phyloP scores from a whole-genome alignment of 2,888 invertebrate genomes.

The Ophion costatus region DNA sequence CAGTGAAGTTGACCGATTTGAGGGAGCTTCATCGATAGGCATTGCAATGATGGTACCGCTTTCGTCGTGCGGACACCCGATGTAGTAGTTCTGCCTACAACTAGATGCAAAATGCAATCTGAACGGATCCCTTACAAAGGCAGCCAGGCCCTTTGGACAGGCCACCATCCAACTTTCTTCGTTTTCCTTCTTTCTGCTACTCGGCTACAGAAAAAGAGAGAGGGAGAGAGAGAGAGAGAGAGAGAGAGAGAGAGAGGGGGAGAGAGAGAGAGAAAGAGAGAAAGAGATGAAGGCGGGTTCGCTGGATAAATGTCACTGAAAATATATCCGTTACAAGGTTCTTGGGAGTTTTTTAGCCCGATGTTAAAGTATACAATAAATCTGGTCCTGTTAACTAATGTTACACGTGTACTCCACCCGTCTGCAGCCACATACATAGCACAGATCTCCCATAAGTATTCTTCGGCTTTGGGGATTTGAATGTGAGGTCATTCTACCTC shows the following conservation, averaged over 20 bases:
- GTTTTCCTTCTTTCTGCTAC: slow-evolving; percentile 1
- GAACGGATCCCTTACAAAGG: slow-evolving; percentile 82
- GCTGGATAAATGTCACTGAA: slow-evolving; percentile 75
- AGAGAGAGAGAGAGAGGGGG: slow-evolving; percentile 18
- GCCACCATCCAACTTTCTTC: slow-evolving; percentile 62
- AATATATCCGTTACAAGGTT: slow-evolving; percentile 80
- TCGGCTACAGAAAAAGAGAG: slow-evolving; percentile 1
- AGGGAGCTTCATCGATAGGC: not conserved
- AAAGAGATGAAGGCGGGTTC: slow-evolving; percentile 47
- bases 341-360: too few relatives aligned
- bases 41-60: slow-evolving; percentile 22
- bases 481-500: too few relatives aligned
- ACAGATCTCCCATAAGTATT: too few relatives aligned
- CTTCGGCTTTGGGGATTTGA: too few relatives aligned
- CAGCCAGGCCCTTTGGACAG: slow-evolving; percentile 65
- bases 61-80: slow-evolving; percentile 33
- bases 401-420: too few relatives aligned
- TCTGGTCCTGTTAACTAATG: too few relatives aligned
- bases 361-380: too few relatives aligned
- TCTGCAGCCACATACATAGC: too few relatives aligned
- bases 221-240: slow-evolving; percentile 20
- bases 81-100: slow-evolving; percentile 37
- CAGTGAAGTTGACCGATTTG: slow-evolving; percentile 51
- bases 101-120: slow-evolving; percentile 81
- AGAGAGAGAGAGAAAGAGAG: slow-evolving; percentile 11